A percentile compares a stretch with the other conserved stretches of the same genome.
These are phyloP conservation scores for Sesamia nonagrioides DNA, from an alignment of 1,140 invertebrate species.

Conservation along the genomic window DNA sequence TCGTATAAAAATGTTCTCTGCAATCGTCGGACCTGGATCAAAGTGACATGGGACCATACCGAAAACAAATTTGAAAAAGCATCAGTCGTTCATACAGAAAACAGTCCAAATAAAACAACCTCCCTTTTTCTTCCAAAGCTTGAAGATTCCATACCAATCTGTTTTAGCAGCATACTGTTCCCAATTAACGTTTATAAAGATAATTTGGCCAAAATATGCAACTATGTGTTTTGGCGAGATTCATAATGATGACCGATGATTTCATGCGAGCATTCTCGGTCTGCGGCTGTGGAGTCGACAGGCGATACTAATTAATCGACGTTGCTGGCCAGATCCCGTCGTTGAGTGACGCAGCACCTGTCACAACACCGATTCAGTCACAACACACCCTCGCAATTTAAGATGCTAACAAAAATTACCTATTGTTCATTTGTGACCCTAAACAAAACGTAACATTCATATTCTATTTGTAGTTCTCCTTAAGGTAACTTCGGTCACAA, in stretches of 20 bases:
- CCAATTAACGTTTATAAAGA: constrained; percentile 32
- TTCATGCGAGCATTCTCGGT: constrained; percentile 54
- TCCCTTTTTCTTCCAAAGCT: too few relatives aligned
- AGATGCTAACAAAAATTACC: not conserved
- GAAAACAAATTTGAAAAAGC: too few relatives aligned
- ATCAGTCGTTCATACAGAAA: too few relatives aligned
- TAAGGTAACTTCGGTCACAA: not conserved
- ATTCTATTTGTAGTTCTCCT: not conserved
- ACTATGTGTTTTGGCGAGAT: constrained; percentile 46
- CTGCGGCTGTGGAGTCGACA: constrained; percentile 46
- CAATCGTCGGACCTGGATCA: too few relatives aligned
- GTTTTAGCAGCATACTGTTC: constrained; percentile 11
- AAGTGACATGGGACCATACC: too few relatives aligned
- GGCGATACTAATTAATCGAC: constrained; percentile 59
- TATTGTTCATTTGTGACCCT: not conserved
- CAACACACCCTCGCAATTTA: constrained; percentile 41
- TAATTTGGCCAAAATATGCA: constrained; percentile 40
- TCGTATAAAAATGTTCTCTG: too few relatives aligned
- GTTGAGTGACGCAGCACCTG: constrained; percentile 55
- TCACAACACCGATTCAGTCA: constrained; percentile 56
- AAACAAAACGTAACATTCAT: not conserved
- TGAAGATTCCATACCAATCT: not conserved
- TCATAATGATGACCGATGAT: constrained; percentile 58
- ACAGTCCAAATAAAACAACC: too few relatives aligned
- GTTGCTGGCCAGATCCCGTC: constrained; percentile 50